These are phyloP conservation scores for Cephus pulcher DNA, from an alignment of 2,888 invertebrate species.

Conservation along the genomic window DNA sequence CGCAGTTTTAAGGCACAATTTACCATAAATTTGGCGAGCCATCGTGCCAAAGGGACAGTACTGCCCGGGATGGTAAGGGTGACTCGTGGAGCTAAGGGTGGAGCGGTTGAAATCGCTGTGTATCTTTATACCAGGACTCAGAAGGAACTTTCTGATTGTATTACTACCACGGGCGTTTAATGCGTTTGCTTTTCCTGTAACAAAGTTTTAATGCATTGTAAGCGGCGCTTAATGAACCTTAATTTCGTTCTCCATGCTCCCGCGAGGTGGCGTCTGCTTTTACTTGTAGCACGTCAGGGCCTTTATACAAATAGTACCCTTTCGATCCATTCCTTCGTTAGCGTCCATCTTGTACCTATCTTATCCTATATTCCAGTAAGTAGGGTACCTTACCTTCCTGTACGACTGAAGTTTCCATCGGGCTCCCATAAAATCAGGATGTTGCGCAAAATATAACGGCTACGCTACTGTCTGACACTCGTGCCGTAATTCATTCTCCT, in stretches of 20 bases:
- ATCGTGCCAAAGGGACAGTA: slow-evolving; percentile 9
- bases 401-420: slow-evolving; percentile 39
- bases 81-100: neutral
- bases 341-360: neutral
- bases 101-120: slow-evolving; percentile 18
- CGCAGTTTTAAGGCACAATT: slow-evolving; percentile 23
- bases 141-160: slow-evolving; percentile 23
- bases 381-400: slow-evolving; percentile 1
- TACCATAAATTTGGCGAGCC: slow-evolving; percentile 23
- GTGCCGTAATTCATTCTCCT: slow-evolving; percentile 60
- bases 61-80: slow-evolving; percentile 6
- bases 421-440: slow-evolving; percentile 65
- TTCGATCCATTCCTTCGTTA: neutral
- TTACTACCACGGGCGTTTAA: slow-evolving; percentile 22
- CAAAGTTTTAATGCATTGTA: slow-evolving; percentile 27
- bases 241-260: neutral
- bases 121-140: slow-evolving; percentile 23
- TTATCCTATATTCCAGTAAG: neutral
- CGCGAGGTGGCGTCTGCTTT: neutral
- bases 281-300: neutral
- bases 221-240: slow-evolving; percentile 13
- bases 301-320: neutral
- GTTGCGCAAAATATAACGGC: slow-evolving; percentile 65
- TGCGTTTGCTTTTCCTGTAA: slow-evolving; percentile 23
- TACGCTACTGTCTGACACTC: slow-evolving; percentile 60